These are phyloP conservation scores for Lepidurus apus DNA, from an alignment of 1,140 invertebrate species.

Conservation along the genomic window DNA sequence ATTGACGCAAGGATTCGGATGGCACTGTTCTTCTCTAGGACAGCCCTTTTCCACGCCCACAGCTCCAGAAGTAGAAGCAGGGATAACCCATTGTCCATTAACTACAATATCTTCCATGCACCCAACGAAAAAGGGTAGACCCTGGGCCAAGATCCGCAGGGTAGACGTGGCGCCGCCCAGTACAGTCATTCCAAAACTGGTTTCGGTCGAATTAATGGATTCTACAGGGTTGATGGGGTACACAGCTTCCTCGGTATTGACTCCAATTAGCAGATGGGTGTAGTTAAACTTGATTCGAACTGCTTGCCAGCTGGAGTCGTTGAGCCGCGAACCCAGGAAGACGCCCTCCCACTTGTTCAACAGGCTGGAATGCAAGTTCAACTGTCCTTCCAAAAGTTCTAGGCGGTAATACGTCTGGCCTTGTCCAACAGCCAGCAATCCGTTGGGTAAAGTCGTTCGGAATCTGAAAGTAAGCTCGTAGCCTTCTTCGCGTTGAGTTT, in stretches of 20 bases:
- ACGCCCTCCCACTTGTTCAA: slow-evolving; percentile 82
- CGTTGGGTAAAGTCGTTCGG: slow-evolving; percentile 79
- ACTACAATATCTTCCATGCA: slow-evolving; percentile 86
- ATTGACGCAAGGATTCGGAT: slow-evolving; percentile 73
- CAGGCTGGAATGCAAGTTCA: slow-evolving; percentile 78
- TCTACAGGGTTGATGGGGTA: slow-evolving; percentile 76
- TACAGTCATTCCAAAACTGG: slow-evolving; percentile 56
- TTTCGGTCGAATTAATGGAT: slow-evolving; percentile 51
- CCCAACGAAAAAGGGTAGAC: slow-evolving; percentile 70
- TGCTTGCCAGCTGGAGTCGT: slow-evolving; percentile 81
- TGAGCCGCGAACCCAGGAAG: slow-evolving; percentile 72
- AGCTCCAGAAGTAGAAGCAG: slow-evolving; percentile 39
- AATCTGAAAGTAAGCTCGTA: slow-evolving; percentile 77
- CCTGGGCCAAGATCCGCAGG: slow-evolving; percentile 39
- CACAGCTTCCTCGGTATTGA: slow-evolving; percentile 73
- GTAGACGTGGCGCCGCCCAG: slow-evolving; percentile 63
- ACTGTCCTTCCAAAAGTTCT: slow-evolving; percentile 67
- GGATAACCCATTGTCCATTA: slow-evolving; percentile 68
- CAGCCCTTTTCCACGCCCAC: slow-evolving; percentile 58
- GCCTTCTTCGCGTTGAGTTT: slow-evolving; percentile 53
- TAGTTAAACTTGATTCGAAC: slow-evolving; percentile 59
- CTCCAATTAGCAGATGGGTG: slow-evolving; percentile 61
- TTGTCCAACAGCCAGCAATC: slow-evolving; percentile 75
- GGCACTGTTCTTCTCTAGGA: slow-evolving; percentile 69
- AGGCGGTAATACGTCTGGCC: slow-evolving; percentile 76